Evolutionary conservation across 1,140 invertebrate genomes (phyloP).

Genomic region (Carcinoscorpius rotundicauda): DNA sequence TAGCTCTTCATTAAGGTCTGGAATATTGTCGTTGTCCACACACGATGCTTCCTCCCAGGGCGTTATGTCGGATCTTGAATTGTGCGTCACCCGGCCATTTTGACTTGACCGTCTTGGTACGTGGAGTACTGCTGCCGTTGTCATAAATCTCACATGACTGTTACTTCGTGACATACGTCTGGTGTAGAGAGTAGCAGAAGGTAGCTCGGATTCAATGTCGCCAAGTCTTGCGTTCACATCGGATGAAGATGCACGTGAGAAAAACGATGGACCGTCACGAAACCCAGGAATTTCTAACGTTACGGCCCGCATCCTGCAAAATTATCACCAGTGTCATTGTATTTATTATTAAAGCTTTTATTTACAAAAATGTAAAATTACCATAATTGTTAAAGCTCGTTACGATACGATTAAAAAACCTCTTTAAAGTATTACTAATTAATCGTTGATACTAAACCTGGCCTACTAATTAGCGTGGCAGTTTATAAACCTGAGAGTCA

Average conservation of each 20-base stretch:
- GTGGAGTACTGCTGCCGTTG: constrained; percentile 4
- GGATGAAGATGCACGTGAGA: constrained; percentile 1
- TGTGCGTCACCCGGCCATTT: neutral
- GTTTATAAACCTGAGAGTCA: too few species aligned
- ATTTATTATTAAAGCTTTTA: too few species aligned
- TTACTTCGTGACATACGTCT: neutral
- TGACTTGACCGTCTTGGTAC: neutral
- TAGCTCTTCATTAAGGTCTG: too few species aligned
- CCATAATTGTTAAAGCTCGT: too few species aligned
- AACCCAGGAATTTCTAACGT: constrained; percentile 1
- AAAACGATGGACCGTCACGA: constrained; percentile 1
- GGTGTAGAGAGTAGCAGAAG: neutral
- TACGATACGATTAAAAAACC: too few species aligned
- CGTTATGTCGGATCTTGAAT: neutral
- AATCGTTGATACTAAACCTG: too few species aligned
- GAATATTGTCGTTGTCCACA: too few species aligned
- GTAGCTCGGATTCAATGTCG: neutral
- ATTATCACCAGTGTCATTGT: too few species aligned
- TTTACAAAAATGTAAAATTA: too few species aligned
- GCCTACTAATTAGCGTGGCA: too few species aligned
- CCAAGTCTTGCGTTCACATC: neutral
- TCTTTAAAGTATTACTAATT: too few species aligned
- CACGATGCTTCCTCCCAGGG: neutral
- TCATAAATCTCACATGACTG: constrained; percentile 3
- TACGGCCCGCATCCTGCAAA: neutral